Base-by-base conservation (phyloP, 2,888 invertebrate genomes). In the Aporophyla nigra region DNA sequence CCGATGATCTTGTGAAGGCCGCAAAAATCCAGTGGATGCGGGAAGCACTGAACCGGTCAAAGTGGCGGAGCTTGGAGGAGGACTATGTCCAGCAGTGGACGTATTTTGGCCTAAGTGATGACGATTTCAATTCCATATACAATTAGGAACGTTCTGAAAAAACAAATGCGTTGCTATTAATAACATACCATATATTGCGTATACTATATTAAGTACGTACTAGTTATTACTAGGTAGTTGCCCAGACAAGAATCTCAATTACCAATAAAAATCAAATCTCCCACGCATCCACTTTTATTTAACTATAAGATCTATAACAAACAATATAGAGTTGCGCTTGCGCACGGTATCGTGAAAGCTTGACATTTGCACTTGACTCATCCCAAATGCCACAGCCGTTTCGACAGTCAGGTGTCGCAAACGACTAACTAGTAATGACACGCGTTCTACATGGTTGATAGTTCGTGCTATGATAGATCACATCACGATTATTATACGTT, bases 361-460 rank as follows among this genome's bases (percentile, higher is more conserved):
- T 91, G 91, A 88, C 93, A 93, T 93, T 93, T 90, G 89, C 86
- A 87, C 87, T 89, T 89, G 88, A 89, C 85, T 84, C 84, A 78
- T 88, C 81, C 84, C 86, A 93, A 93, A 93, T 93, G 91, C 85
- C 93, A 91, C 93, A 91, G 82, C 67, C 71, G 83, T 93, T 92
- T 90, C 93, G 87, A 88, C 91, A 93, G 85, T 58, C 59, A 70
- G 49, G 74, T 89, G 88, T 80, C 80, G 87, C 72, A 87, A 87
- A 86, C 69, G 24, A 63, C 87, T 85, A 75, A 69, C 87, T 80
- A 66, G 74, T 68, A 77, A 74, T 74, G 76, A 78, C 78, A 75
- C 76, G 74, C 74, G 85, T 69, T 85, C 71, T 53, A 71, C 33
- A 62, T 68, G 71, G 63, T 59, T 71, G 63, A 82, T 70, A 85